These are phyloP conservation scores for Galendromus occidentalis DNA, from an alignment of 1,140 invertebrate genomes.

Conservation along the genomic window DNA sequence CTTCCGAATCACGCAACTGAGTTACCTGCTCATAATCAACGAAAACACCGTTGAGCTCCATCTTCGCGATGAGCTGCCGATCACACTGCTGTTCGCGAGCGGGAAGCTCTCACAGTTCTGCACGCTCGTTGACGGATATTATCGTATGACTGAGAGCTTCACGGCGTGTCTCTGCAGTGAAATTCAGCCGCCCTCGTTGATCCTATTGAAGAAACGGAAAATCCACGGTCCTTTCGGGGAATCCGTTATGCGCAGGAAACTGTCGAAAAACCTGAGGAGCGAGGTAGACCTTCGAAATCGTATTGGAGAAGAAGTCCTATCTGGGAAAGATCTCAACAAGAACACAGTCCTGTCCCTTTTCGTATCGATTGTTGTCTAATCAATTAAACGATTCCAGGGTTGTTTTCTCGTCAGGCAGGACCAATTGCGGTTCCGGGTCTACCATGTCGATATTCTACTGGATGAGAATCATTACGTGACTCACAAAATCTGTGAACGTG, in stretches of 20 bases:
- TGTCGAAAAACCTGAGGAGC: not conserved
- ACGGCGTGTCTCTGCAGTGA: constrained; percentile 67
- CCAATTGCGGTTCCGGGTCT: not conserved
- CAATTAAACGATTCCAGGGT: not conserved
- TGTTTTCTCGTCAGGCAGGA: not conserved
- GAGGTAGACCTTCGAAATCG: too few species aligned
- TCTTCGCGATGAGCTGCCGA: not conserved
- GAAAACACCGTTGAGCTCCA: not conserved
- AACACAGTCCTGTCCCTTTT: too few species aligned
- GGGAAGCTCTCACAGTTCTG: constrained; percentile 37
- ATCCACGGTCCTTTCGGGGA: constrained; percentile 68
- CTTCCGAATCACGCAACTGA: not conserved
- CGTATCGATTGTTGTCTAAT: too few species aligned
- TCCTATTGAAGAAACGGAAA: constrained; percentile 45
- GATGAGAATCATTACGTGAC: not conserved
- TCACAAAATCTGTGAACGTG: not conserved
- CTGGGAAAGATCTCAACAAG: too few species aligned
- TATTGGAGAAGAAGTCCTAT: too few species aligned
- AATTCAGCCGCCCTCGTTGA: constrained; percentile 49
- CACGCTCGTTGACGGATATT: constrained; percentile 63
- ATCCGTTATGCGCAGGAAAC: not conserved
- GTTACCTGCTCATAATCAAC: not conserved
- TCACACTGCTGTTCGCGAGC: not conserved
- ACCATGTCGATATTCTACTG: not conserved
- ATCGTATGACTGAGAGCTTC: constrained; percentile 65